Evolutionary conservation across 2,888 invertebrate species (phyloP), one percentile per base, ranked within the genome.

Genomic region (Keiferia lycopersicella): DNA sequence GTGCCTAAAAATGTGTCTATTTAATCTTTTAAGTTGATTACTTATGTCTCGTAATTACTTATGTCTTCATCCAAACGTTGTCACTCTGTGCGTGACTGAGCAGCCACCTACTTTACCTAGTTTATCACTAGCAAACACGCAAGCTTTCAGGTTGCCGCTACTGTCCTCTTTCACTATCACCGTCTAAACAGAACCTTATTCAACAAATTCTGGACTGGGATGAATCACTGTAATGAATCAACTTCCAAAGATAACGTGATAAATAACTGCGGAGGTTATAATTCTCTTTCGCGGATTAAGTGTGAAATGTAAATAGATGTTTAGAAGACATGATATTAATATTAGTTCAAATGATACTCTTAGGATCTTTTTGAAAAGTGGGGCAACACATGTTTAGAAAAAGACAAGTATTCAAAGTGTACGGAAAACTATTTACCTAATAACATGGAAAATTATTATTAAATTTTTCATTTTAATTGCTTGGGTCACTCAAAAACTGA

Each of bases 161-260:
- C 41, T 45, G 51, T 22, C 3, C 18, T 51, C 11, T 18, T 22
- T 8, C 7, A 20, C 51, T 56, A n/a, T 56, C 56, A n/a, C 16
- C 12, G 56, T 56, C 16, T 56, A 16, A 30, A 30, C 56, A n/a
- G 16, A 12, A n/a, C 56, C 30, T 56, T 34, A 56, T 56, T 67
- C 65, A 67, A 72, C 67, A 72, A 70, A 71, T 73, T 70, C 64
- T 65, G 66, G 61, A 56, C 58, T 63, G 69, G 74, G 70, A 83
- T 86, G 83, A 87, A 84, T 87, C 87, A 86, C 77, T 63, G 64
- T 76, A 80, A 86, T 84, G 82, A 82, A 87, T 88, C 84, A 86
- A 82, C 78, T 76, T 75, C 81, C 79, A 75, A 62, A 80, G 80
- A 85, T 83, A 77, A 79, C 76, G 81, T 83, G 84, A 88, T 87